Evolutionary conservation across 1,140 invertebrate species (phyloP).

Genomic region (Pogonomyrmex barbatus): DNA sequence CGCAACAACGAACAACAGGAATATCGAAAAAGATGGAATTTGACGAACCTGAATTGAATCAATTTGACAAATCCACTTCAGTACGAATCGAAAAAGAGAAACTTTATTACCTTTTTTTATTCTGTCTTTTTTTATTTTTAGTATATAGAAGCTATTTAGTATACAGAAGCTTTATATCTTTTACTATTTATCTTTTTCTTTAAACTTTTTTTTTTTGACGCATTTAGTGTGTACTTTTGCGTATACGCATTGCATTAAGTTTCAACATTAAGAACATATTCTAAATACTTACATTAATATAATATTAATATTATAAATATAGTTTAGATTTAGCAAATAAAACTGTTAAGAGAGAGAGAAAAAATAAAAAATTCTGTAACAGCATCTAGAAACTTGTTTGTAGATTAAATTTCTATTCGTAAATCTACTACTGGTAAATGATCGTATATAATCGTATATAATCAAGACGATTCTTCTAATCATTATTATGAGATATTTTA

Average conservation of each 20-base stretch:
- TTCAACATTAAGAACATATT: not conserved
- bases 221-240: not conserved
- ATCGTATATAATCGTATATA: not conserved
- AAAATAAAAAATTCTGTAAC: not conserved
- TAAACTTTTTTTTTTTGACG: not conserved
- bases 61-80: not conserved
- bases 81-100: constrained; percentile 6
- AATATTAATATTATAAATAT: not conserved
- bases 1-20: not conserved
- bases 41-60: not conserved
- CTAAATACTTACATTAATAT: not conserved
- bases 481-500: constrained; percentile 7
- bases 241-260: not conserved
- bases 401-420: not conserved
- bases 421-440: not conserved
- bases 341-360: not conserved
- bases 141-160: not conserved
- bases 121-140: not conserved
- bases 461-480: not conserved
- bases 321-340: not conserved
- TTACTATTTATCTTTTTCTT: not conserved
- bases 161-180: too few species aligned
- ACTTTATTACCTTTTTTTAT: not conserved
- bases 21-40: not conserved
- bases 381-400: not conserved